Evolutionary conservation across 1,140 invertebrate species (phyloP).

Genomic region (Frieseomelitta varia): DNA sequence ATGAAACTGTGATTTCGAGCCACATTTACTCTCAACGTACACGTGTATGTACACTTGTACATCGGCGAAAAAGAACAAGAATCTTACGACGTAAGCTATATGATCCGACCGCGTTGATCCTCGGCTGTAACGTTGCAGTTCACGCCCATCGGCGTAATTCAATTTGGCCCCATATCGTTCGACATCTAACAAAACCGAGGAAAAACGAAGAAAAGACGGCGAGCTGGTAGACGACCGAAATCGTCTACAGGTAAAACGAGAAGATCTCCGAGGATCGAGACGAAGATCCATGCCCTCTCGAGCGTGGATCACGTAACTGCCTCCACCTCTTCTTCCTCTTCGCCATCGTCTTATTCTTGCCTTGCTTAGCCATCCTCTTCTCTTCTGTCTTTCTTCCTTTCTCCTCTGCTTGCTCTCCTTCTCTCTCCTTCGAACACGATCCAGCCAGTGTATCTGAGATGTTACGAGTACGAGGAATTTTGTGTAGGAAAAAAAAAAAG

Average conservation of each 20-base stretch:
- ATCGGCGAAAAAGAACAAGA: not conserved
- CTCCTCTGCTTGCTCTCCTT: slow-evolving; percentile 40
- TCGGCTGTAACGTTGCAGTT: slow-evolving; percentile 3
- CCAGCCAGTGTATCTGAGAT: slow-evolving; percentile 67
- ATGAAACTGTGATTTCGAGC: not conserved
- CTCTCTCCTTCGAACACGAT: slow-evolving; percentile 60
- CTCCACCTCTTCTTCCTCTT: slow-evolving; percentile 49
- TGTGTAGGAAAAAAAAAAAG: slow-evolving; percentile 54
- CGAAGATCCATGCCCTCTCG: slow-evolving; percentile 66
- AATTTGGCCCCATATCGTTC: slow-evolving; percentile 41
- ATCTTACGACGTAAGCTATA: not conserved
- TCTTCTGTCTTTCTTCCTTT: slow-evolving; percentile 29
- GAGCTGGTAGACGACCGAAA: slow-evolving; percentile 37
- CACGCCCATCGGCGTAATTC: slow-evolving; percentile 38
- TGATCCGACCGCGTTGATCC: not conserved
- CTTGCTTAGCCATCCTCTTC: slow-evolving; percentile 42
- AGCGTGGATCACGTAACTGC: slow-evolving; percentile 75
- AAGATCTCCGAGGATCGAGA: slow-evolving; percentile 50
- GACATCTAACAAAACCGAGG: slow-evolving; percentile 30
- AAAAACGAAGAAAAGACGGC: slow-evolving; percentile 30
- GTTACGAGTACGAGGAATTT: slow-evolving; percentile 71
- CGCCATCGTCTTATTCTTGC: slow-evolving; percentile 29
- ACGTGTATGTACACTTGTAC: not conserved
- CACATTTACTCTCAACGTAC: not conserved
- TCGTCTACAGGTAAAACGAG: slow-evolving; percentile 45